phyloP scores from a whole-genome alignment of 2,888 invertebrate species.

The Brachynemurus nebulosus region DNA sequence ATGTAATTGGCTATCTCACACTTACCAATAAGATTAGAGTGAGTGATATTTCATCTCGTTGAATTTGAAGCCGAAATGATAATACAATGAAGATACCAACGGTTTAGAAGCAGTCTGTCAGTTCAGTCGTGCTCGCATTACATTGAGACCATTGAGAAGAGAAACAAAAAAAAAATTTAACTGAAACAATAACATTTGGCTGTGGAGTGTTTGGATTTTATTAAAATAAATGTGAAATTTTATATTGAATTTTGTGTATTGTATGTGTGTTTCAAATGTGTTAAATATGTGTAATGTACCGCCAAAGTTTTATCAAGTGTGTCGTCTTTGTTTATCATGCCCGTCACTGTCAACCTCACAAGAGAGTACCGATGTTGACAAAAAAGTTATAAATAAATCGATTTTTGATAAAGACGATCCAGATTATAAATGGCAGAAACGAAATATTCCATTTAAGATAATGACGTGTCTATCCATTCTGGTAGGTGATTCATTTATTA shows the following conservation, averaged over 20 bases:
- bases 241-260: slow-evolving; percentile 25
- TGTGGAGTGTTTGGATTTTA: no score
- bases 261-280: slow-evolving; percentile 28
- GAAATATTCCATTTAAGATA: slow-evolving; percentile 43
- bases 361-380: slow-evolving; percentile 33
- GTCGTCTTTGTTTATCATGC: slow-evolving; percentile 80
- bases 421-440: slow-evolving; percentile 31
- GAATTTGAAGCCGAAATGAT: not conserved
- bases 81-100: slow-evolving; percentile 2
- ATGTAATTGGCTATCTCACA: not conserved
- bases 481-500: slow-evolving; percentile 42
- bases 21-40: not conserved
- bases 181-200: slow-evolving; percentile 28
- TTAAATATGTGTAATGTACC: slow-evolving; percentile 83
- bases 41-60: slow-evolving; percentile 1
- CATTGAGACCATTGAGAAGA: no score
- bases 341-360: slow-evolving; percentile 24
- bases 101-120: slow-evolving; percentile 2
- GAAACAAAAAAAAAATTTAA: slow-evolving; percentile 12
- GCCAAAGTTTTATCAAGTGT: slow-evolving; percentile 85
- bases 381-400: slow-evolving; percentile 56
- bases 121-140: slow-evolving; percentile 8
- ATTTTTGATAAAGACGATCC: slow-evolving; percentile 63
- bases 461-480: slow-evolving; percentile 67
- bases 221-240: slow-evolving; percentile 2